Evolutionary conservation across 1,140 invertebrate genomes (phyloP).

Genomic region (Diplogasteroides magnus): DNA sequence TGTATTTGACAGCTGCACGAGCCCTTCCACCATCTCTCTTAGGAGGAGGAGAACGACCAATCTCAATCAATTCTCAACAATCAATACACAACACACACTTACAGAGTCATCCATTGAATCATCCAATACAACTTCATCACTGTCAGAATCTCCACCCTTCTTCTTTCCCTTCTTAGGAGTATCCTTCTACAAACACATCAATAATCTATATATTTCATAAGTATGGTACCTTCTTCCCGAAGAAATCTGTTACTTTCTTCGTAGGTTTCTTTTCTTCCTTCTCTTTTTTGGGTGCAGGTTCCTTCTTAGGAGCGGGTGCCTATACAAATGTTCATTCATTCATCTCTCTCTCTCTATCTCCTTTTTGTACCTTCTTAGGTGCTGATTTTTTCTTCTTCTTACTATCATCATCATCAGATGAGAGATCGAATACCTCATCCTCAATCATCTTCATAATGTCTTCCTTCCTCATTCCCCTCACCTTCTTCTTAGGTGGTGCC

Average conservation of each 20-base stretch:
- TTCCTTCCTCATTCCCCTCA: not conserved
- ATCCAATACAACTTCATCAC: not conserved
- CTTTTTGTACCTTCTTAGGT: not conserved
- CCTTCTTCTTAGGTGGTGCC: not conserved
- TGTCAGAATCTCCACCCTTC: not conserved
- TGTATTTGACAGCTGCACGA: not conserved
- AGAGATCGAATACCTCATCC: slow-evolving; percentile 2
- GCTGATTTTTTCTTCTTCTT: not conserved
- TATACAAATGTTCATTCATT: not conserved
- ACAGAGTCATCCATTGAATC: not conserved
- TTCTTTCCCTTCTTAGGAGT: not conserved
- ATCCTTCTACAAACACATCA: not conserved
- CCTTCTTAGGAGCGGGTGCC: not conserved
- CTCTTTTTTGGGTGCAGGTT: slow-evolving; percentile 1
- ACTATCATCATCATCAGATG: slow-evolving; percentile 4
- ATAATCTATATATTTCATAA: not conserved
- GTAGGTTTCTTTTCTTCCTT: not conserved
- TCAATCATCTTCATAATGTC: not conserved
- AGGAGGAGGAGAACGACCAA: not conserved
- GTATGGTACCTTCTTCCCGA: slow-evolving; percentile 8
- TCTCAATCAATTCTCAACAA: not conserved
- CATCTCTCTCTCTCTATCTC: not conserved
- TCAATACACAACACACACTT: not conserved
- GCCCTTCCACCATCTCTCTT: not conserved
- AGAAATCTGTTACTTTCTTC: slow-evolving; percentile 15